A percentile compares a stretch with the other conserved stretches of the same genome.
Conservation (phyloP, 1,140 invertebrate genomes). For the Chrysoperla carnea region DNA sequence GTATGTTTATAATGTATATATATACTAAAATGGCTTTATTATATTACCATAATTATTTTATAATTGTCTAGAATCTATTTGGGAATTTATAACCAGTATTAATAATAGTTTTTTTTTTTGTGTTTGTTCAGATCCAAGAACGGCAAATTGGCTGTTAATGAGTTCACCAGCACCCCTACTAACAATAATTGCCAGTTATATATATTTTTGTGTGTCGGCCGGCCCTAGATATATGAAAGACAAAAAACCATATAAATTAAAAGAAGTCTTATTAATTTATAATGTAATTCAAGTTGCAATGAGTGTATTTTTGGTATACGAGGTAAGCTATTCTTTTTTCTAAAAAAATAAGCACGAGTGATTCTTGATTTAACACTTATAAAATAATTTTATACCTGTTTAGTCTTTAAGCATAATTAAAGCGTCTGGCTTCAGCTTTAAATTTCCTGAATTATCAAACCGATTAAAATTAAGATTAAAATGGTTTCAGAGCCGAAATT, state of each 20-base stretch:
- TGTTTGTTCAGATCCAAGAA: conserved; percentile 57
- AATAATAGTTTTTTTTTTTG: neutral
- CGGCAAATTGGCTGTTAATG: conserved; percentile 70
- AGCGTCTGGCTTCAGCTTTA: too few relatives aligned
- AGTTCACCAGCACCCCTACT: conserved; percentile 60
- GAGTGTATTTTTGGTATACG: conserved; percentile 52
- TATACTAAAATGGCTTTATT: too few relatives aligned
- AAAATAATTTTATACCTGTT: too few relatives aligned
- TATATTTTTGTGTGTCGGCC: conserved; percentile 53
- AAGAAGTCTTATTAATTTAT: conserved; percentile 57
- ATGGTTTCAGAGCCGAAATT: too few relatives aligned
- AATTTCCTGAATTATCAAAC: too few relatives aligned
- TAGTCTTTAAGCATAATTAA: too few relatives aligned
- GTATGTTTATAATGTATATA: too few relatives aligned
- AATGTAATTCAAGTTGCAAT: conserved; percentile 60
- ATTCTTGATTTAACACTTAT: neutral
- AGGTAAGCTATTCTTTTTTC: conserved; percentile 29
- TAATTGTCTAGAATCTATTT: too few relatives aligned
- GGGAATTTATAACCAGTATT: too few relatives aligned
- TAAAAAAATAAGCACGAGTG: neutral
- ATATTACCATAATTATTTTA: too few relatives aligned
- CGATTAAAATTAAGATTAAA: too few relatives aligned
- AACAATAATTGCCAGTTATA: conserved; percentile 49
- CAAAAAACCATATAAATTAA: conserved; percentile 64
- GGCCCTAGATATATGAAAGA: conserved; percentile 75